Percentiles rank a stretch among this genome's conserved stretches.
Evolutionary conservation across 2,113 vertebrate species (phyloP).

Genomic region (Tinamus guttatus): DNA sequence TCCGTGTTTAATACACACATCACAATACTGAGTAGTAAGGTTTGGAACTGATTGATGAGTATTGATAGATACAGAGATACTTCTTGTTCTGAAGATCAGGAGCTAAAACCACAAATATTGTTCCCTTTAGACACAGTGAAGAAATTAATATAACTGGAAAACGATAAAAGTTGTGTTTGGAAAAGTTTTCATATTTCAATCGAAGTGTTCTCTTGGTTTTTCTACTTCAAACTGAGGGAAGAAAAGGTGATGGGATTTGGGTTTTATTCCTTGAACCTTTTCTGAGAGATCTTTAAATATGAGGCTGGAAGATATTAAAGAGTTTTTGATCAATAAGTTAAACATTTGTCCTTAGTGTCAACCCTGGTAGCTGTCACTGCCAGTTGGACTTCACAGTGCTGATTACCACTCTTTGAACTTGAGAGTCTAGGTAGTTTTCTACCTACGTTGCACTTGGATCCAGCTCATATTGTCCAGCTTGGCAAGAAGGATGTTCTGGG

Average conservation of each 20-base stretch:
- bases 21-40: background rate
- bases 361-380: background rate
- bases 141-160: background rate
- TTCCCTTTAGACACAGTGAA: background rate
- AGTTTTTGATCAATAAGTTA: background rate
- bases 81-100: background rate
- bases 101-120: background rate
- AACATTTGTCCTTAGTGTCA: background rate
- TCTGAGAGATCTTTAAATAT: background rate
- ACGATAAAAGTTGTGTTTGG: background rate
- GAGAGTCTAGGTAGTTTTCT: background rate
- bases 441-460: background rate
- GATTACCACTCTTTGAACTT: background rate
- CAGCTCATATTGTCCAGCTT: background rate
- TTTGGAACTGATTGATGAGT: background rate
- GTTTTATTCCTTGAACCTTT: background rate
- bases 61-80: background rate
- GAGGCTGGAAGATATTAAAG: background rate
- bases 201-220: background rate
- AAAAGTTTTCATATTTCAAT: background rate
- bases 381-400: background rate
- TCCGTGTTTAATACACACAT: background rate
- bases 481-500: background rate
- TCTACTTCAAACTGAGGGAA: background rate
- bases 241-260: rapidly evolving